Conservation (phyloP, 2,113 vertebrate genomes). For the Melanerpes aurifrons region DNA sequence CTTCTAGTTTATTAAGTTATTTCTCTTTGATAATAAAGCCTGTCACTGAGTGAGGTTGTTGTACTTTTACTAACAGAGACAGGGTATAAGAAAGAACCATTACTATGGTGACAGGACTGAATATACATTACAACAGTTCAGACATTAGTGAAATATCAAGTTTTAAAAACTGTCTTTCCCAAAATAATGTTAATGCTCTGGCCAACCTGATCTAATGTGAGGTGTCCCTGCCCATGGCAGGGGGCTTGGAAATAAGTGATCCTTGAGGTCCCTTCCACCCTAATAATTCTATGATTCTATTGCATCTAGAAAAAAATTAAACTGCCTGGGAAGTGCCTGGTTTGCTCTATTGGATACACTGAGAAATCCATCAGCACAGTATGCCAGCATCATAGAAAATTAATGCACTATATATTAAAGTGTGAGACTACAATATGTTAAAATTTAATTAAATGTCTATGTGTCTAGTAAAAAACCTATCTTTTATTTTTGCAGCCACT, state of each 20-base stretch:
- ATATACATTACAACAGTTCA: not conserved
- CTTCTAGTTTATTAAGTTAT: not conserved
- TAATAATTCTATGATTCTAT: no score
- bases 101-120: not conserved
- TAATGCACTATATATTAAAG: not conserved
- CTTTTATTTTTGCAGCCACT: not conserved
- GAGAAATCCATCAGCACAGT: not conserved
- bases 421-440: not conserved
- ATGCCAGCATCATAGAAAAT: not conserved
- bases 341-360: not conserved
- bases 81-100: not conserved
- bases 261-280: no score
- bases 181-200: not conserved
- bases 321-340: not conserved
- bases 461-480: not conserved
- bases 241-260: no score
- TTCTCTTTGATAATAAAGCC: not conserved
- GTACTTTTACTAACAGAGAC: not conserved
- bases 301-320: not conserved
- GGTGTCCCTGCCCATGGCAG: no score
- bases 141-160: not conserved
- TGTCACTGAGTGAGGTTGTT: not conserved
- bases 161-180: not conserved
- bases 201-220: no score
- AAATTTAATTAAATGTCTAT: not conserved